phyloP scores from a whole-genome alignment of 92 coral and sea anemone species.

The Muricea muricata region DNA sequence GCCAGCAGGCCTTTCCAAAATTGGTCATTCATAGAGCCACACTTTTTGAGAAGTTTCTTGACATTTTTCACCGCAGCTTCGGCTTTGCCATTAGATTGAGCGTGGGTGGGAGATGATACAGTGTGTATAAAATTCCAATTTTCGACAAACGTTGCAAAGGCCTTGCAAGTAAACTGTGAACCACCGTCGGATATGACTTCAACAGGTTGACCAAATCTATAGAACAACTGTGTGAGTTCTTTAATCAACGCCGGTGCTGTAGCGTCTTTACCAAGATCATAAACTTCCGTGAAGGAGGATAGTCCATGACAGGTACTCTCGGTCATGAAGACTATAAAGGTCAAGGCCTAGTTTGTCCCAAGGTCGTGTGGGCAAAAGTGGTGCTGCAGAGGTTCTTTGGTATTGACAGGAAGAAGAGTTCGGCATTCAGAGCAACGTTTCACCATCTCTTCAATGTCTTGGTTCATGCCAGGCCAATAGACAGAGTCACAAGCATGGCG shows the following conservation, averaged over 20 bases:
- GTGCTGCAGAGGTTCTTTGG: conserved; percentile 3
- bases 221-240: conserved; percentile 15
- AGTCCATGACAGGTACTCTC: background rate
- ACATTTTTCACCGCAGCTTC: conserved; percentile 39
- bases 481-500: background rate
- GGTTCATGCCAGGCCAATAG: background rate
- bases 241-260: background rate
- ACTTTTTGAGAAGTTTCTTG: conserved; percentile 43
- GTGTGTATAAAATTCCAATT: background rate
- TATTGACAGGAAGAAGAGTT: background rate
- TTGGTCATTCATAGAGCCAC: conserved; percentile 47
- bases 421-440: background rate
- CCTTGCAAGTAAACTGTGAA: background rate
- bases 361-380: background rate
- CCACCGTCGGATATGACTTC: conserved; percentile 17
- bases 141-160: background rate
- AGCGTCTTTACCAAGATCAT: background rate
- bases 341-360: background rate
- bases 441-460: background rate
- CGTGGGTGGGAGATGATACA: conserved; percentile 33
- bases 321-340: background rate
- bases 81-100: conserved; percentile 17
- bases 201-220: conserved; percentile 28
- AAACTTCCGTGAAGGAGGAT: background rate
- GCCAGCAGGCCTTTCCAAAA: conserved; percentile 28